phyloP scores from a whole-genome alignment of 2,888 invertebrate genomes.

The Drosophila algonquin region DNA sequence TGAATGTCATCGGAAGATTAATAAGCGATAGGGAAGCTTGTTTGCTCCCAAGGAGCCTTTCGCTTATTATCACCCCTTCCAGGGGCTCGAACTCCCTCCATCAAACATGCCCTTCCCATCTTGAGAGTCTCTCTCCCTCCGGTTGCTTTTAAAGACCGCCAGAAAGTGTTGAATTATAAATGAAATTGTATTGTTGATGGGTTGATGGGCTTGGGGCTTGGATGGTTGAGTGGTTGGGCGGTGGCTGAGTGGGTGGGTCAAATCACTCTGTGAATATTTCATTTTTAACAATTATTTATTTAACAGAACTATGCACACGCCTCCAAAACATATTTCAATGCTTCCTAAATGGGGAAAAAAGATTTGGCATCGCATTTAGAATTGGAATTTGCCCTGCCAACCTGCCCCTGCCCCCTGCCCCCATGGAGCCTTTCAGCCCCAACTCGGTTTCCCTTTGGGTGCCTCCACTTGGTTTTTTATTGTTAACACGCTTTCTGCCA shows the following conservation, averaged over 20 bases:
- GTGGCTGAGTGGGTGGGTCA: conserved; percentile 11
- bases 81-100: background rate
- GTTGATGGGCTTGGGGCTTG: conserved; percentile 21
- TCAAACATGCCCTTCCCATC: background rate
- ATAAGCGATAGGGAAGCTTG: too few species aligned
- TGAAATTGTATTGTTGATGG: conserved; percentile 44
- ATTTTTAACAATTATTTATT: conserved; percentile 59
- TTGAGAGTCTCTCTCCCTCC: too few species aligned
- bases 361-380: conserved; percentile 21
- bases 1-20: too few species aligned
- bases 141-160: conserved; percentile 41
- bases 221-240: conserved; percentile 1
- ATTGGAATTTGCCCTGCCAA: conserved; percentile 10
- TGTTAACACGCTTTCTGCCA: conserved; percentile 45
- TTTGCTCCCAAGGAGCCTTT: background rate
- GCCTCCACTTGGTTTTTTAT: conserved; percentile 33
- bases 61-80: background rate
- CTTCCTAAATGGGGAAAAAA: conserved; percentile 38
- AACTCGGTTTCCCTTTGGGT: background rate
- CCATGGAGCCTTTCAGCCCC: background rate
- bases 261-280: conserved; percentile 50
- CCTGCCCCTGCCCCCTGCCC: background rate
- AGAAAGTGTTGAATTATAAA: conserved; percentile 64
- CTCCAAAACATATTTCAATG: background rate
- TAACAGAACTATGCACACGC: conserved; percentile 38